A percentile compares a stretch with the other conserved stretches of the same genome.
These are phyloP conservation scores for Hoplodrina ambigua DNA, from an alignment of 2,888 invertebrate species.

Conservation along the genomic window DNA sequence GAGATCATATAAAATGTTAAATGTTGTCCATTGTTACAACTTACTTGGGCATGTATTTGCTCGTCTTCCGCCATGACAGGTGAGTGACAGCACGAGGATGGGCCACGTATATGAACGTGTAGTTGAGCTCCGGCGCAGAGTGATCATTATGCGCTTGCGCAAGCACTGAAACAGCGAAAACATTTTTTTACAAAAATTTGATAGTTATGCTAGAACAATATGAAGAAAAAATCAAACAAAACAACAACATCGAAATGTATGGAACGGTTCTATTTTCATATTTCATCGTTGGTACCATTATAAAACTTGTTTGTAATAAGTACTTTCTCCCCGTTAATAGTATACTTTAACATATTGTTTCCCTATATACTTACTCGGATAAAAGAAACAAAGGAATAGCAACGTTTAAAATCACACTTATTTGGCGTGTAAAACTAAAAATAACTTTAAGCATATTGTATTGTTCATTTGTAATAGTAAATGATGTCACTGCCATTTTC, in stretches of 20 bases:
- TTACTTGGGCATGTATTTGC: slow-evolving; percentile 99
- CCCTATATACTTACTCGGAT: not conserved
- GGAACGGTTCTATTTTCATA: no score
- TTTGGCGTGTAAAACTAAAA: slow-evolving; percentile 11
- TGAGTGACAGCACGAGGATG: slow-evolving; percentile 99
- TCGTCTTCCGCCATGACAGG: slow-evolving; percentile 99
- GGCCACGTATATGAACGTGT: slow-evolving; percentile 98
- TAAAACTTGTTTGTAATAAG: no score
- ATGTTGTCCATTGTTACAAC: slow-evolving; percentile 36
- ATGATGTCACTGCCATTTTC: slow-evolving; percentile 49
- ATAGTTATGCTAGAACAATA: no score
- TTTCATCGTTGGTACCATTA: no score
- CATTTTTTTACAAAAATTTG: no score
- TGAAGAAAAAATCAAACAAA: no score
- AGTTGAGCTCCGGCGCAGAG: slow-evolving; percentile 92
- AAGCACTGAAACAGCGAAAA: slow-evolving; percentile 89
- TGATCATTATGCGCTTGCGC: slow-evolving; percentile 94
- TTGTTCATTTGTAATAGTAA: slow-evolving; percentile 27
- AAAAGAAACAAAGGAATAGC: not conserved
- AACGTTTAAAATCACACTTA: not conserved
- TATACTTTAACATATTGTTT: not conserved
- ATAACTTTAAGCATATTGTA: slow-evolving; percentile 24
- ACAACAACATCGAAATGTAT: no score
- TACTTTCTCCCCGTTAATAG: no score
- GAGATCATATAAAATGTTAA: no score